Evolutionary conservation across 2,888 invertebrate species (phyloP).

Genomic region (Synanthedon andrenaeformis): DNA sequence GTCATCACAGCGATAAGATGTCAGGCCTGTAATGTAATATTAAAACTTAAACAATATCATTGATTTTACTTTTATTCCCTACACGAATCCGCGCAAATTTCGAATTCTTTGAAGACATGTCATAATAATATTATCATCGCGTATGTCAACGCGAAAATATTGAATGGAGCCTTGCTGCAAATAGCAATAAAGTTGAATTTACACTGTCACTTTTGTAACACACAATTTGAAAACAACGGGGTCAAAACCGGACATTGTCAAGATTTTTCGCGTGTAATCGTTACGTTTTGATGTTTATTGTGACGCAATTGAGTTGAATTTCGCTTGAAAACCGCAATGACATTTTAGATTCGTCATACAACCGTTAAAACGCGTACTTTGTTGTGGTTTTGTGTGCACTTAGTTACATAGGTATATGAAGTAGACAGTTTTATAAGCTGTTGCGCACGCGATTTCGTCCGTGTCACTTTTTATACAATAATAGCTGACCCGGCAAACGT

Average conservation of each 20-base stretch:
- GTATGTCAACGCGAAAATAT: background rate
- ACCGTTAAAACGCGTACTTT: background rate
- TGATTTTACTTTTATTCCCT: constrained; percentile 8
- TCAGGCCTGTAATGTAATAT: no score
- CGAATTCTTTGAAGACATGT: constrained; percentile 4
- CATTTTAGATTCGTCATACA: background rate
- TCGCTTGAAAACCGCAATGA: background rate
- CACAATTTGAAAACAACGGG: constrained; percentile 4
- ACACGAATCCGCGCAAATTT: constrained; percentile 6
- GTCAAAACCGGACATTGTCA: constrained; percentile 7
- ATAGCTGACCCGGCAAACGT: no score
- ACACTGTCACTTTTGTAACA: background rate
- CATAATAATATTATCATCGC: background rate
- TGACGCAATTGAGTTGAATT: constrained; percentile 1
- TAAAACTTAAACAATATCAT: background rate
- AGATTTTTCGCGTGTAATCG: constrained; percentile 3
- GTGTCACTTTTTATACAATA: no score
- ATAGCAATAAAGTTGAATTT: background rate
- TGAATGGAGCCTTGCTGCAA: background rate
- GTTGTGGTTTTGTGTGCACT: no score
- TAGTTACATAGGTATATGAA: no score
- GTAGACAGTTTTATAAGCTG: no score
- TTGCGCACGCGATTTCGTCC: no score
- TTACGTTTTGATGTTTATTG: constrained; percentile 6
- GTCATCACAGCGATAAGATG: no score